Evolutionary conservation across 2,888 invertebrate genomes (phyloP).

Genomic region (Diarsia dahlii): DNA sequence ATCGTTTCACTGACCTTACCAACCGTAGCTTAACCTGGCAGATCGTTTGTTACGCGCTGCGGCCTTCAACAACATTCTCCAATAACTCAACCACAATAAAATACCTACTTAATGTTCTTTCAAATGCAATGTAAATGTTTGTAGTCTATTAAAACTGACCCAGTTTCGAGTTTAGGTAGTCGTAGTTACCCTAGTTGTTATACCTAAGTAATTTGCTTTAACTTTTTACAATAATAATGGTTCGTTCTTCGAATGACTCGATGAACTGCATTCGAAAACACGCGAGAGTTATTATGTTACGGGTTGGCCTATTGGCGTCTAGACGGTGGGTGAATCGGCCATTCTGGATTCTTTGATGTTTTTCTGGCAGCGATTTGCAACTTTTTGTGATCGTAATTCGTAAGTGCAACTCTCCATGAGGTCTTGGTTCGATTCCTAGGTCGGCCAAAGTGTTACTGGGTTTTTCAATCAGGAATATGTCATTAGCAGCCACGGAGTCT

Average conservation of each 20-base stretch:
- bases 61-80: neutral
- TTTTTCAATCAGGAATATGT: too few relatives aligned
- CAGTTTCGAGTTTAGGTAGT: slow-evolving; percentile 13
- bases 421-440: too few relatives aligned
- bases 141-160: slow-evolving; percentile 43
- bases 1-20: neutral
- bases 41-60: slow-evolving; percentile 10
- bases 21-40: neutral
- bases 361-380: neutral
- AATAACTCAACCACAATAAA: neutral
- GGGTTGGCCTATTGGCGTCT: slow-evolving; percentile 7
- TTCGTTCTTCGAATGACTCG: slow-evolving; percentile 36
- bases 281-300: slow-evolving; percentile 39
- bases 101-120: too few relatives aligned
- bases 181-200: slow-evolving; percentile 19
- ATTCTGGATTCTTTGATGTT: neutral
- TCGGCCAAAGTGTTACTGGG: too few relatives aligned
- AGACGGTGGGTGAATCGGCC: slow-evolving; percentile 17
- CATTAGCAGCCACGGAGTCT: too few relatives aligned
- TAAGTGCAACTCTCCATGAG: too few relatives aligned
- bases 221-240: slow-evolving; percentile 45
- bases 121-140: slow-evolving; percentile 1
- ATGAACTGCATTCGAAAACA: slow-evolving; percentile 36
- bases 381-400: too few relatives aligned
- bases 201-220: slow-evolving; percentile 26